Evolutionary conservation across 2,888 invertebrate species (phyloP).

Genomic region (Eumacrocentrus americanus): DNA sequence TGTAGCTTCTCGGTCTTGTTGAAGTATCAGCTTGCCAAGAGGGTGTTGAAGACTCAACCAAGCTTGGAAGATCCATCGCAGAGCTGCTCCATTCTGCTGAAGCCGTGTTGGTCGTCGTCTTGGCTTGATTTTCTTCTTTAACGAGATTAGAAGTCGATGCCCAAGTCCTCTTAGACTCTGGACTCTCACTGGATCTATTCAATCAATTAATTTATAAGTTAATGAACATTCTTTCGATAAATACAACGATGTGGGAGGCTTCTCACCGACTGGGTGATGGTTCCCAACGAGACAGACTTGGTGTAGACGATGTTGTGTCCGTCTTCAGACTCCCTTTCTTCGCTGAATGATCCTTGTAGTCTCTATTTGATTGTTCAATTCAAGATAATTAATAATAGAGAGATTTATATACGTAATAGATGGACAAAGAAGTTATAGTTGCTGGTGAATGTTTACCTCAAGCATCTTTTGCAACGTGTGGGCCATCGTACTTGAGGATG

Average conservation of each 20-base stretch:
- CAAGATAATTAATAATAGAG: no score
- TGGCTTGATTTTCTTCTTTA: conserved; percentile 48
- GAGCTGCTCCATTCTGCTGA: conserved; percentile 71
- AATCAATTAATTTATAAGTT: background rate
- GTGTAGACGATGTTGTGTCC: conserved; percentile 74
- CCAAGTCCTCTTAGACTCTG: conserved; percentile 71
- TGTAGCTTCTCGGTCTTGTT: conserved; percentile 41
- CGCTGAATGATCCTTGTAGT: conserved; percentile 88
- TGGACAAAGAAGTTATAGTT: no score
- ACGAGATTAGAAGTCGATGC: conserved; percentile 77
- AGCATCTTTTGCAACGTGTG: conserved; percentile 90
- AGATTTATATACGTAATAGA: no score
- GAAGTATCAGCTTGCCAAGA: conserved; percentile 18
- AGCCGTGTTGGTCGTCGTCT: conserved; percentile 34
- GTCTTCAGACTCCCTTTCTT: conserved; percentile 71
- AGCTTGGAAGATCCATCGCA: conserved; percentile 68
- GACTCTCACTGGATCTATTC: conserved; percentile 47
- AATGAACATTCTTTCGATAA: background rate
- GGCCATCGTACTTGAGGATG: conserved; percentile 95
- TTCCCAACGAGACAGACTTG: conserved; percentile 70
- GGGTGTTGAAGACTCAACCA: conserved; percentile 14
- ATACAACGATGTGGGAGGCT: background rate
- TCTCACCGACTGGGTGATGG: conserved; percentile 45
- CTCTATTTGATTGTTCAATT: conserved; percentile 66
- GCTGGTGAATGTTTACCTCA: conserved; percentile 68